A percentile compares a stretch with the other conserved stretches of the same genome.
phyloP scores from a whole-genome alignment of 2,113 vertebrate genomes.

The Oxygymnocypris stewartii region DNA sequence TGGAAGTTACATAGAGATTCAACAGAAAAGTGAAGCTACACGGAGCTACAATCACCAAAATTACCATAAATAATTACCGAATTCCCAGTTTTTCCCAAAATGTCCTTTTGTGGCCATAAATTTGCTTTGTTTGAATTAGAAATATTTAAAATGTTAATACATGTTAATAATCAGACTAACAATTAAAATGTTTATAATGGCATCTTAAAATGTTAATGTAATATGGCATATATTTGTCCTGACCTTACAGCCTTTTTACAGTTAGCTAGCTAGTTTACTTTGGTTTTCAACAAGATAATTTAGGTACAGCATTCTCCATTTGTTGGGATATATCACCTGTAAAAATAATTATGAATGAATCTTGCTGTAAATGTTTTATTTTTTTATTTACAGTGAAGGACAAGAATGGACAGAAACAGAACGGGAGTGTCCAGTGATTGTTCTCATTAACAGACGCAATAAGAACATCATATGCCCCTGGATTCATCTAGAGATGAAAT shows the following conservation, averaged over 20 bases:
- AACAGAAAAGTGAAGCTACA: too few species aligned
- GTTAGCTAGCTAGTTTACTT: neutral
- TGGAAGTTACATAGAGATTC: too few species aligned
- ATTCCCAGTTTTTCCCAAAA: neutral
- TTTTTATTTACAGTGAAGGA: neutral
- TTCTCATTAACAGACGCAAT: neutral
- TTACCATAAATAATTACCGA: too few species aligned
- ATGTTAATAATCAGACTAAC: neutral
- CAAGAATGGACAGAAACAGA: neutral
- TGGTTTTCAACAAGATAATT: neutral
- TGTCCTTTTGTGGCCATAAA: neutral
- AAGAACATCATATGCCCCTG: neutral
- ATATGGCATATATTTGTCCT: neutral
- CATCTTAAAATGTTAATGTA: too few species aligned
- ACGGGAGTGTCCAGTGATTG: neutral
- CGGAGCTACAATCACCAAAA: too few species aligned
- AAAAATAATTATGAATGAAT: neutral
- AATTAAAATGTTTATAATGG: too few species aligned
- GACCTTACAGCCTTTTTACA: neutral
- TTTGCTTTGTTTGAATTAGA: neutral
- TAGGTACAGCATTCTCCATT: neutral
- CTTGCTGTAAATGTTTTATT: neutral
- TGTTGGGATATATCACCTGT: neutral
- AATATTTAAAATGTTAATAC: neutral
- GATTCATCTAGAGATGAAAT: too few species aligned